phyloP scores from a whole-genome alignment of 2,797 vertebrate species.

The Brachyalestes nurse region DNA sequence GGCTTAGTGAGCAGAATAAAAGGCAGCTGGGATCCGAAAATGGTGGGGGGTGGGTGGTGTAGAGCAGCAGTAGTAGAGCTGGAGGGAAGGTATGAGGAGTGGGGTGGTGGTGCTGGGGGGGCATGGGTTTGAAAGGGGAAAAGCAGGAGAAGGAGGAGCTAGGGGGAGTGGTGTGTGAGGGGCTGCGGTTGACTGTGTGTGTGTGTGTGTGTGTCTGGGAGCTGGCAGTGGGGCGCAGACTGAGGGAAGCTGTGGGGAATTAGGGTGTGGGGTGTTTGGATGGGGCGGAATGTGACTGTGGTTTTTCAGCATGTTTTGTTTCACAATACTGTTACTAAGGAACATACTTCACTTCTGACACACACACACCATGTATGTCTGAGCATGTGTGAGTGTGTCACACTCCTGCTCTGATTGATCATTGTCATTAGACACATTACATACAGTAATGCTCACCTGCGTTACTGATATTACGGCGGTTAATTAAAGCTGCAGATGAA shows the following conservation, averaged over 20 bases:
- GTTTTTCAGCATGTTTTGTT: constrained; percentile 72
- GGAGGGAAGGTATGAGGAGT: constrained; percentile 37
- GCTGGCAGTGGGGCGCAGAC: constrained; percentile 63
- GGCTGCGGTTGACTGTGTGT: constrained; percentile 30
- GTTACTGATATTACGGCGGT: background rate
- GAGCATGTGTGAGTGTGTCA: constrained; percentile 47
- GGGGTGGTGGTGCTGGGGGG: background rate
- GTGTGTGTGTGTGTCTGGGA: background rate
- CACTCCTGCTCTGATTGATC: background rate
- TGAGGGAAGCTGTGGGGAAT: constrained; percentile 43
- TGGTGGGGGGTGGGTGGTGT: background rate
- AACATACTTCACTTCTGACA: constrained; percentile 66
- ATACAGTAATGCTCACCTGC: background rate
- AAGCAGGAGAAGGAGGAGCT: constrained; percentile 42
- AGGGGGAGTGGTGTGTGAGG: constrained; percentile 17
- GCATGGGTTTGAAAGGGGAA: constrained; percentile 34
- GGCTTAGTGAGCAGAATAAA: constrained; percentile 60
- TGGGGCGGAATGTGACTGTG: constrained; percentile 43
- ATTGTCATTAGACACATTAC: background rate
- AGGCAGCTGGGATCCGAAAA: constrained; percentile 18
- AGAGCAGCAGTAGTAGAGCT: background rate
- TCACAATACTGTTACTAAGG: constrained; percentile 72
- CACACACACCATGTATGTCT: constrained; percentile 55
- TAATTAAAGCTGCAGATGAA: background rate
- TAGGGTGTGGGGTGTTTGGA: constrained; percentile 35